These are phyloP conservation scores for Oncorhynchus kisutch DNA, from an alignment of 2,113 vertebrate genomes.

Conservation along the genomic window DNA sequence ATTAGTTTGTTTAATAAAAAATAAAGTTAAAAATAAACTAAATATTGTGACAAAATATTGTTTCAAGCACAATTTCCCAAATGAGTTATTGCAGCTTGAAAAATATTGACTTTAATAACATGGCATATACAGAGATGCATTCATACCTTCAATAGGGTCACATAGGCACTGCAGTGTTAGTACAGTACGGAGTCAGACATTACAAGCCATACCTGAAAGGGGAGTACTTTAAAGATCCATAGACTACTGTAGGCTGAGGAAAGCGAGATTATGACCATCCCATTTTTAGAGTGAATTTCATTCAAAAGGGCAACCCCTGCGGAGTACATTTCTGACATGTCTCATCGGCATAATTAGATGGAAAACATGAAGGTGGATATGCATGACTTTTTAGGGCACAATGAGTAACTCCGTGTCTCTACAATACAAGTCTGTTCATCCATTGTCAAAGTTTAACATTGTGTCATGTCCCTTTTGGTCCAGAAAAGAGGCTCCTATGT, in stretches of 20 bases:
- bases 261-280: slow-evolving; percentile 33
- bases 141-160: slow-evolving; percentile 55
- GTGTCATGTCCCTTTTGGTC: slow-evolving; percentile 48
- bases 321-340: slow-evolving; percentile 31
- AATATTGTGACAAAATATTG: too few relatives aligned
- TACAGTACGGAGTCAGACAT: slow-evolving; percentile 53
- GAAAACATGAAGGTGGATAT: slow-evolving; percentile 58
- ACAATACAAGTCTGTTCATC: slow-evolving; percentile 58
- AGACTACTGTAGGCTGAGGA: slow-evolving; percentile 6
- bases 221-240: neutral
- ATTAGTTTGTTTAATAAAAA: too few relatives aligned
- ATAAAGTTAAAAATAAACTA: too few relatives aligned
- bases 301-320: slow-evolving; percentile 45
- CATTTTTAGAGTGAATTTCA: slow-evolving; percentile 37
- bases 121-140: slow-evolving; percentile 62
- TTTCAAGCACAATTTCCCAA: slow-evolving; percentile 2
- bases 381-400: slow-evolving; percentile 53
- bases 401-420: slow-evolving; percentile 54
- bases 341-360: slow-evolving; percentile 51
- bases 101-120: slow-evolving; percentile 57
- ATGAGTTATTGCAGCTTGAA: slow-evolving; percentile 27
- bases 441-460: slow-evolving; percentile 41
- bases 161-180: slow-evolving; percentile 70
- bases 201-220: slow-evolving; percentile 53
- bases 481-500: slow-evolving; percentile 74